Evolutionary conservation across 2,797 vertebrate genomes (phyloP), one percentile per base, ranked within the genome.

Genomic region (Sebastes flavidus): DNA sequence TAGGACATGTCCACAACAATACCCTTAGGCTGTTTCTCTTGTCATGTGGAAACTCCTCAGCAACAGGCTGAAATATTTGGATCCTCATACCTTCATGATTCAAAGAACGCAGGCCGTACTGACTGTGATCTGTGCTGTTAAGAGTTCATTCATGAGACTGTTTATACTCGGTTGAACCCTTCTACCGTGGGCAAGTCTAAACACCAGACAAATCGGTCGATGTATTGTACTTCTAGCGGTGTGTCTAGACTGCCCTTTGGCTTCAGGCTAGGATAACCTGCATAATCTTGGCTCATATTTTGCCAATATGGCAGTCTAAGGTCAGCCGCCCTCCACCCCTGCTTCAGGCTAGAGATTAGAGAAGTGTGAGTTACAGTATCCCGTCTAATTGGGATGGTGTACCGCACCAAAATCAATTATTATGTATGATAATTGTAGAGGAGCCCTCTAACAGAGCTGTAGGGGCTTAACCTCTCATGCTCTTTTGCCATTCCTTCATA

Each of bases 241-340:
- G 42, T 89, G 90, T 93, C 92, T 93, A 92, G 89, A 93, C 92
- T 89, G 74, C 69, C 81, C 63, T 86, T 88, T 88, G 73, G 71
- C 88, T 88, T 79, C 14, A 55, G 69, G 81, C 78, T 22, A 79
- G 38, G 22, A 78, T 78, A 77, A 87, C 76, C 61, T 77, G 77
- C 65, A 49, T 66, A 72, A 80, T 81, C 16, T 71, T 82, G 65
- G 75, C 72, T 90, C 69, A 77, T 29, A 67, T 58, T 66, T 78
- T 87, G 76, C 72, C 69, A 72, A 32, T 60, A 63, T 65, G 54
- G 78, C 78, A 69, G 49, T 1, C 8, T 77, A 38, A 67, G 65
- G 65, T 77, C 75, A 77, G 30, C 52, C 9, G 4, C 20, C 49
- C 80, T 86, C 82, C 84, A 77, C 82, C 76, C 68, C 20, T 75